These are phyloP conservation scores for Ranitomeya variabilis DNA, from an alignment of 2,113 vertebrate species.

Conservation along the genomic window DNA sequence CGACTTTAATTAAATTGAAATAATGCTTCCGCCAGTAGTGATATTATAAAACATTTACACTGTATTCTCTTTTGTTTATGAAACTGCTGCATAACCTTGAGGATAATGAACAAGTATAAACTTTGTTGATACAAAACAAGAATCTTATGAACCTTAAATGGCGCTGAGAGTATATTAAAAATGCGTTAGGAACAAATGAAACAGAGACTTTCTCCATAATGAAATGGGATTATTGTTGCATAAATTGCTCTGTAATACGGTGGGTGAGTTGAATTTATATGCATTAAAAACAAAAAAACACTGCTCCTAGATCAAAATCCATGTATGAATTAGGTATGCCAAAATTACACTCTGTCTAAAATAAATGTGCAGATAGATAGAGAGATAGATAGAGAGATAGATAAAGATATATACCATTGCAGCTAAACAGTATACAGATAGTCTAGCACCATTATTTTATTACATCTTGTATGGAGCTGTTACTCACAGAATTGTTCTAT, in stretches of 20 bases:
- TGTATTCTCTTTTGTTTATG: not conserved
- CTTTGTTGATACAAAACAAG: not conserved
- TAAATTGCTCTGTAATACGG: not conserved
- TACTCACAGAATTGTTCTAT: no score
- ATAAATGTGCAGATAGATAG: no score
- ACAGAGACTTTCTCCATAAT: not conserved
- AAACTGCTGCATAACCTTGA: constrained; percentile 18
- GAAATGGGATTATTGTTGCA: not conserved
- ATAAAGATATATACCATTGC: not conserved
- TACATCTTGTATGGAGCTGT: no score
- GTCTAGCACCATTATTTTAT: no score
- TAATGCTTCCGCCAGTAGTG: not conserved
- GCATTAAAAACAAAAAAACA: not conserved
- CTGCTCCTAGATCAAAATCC: not conserved
- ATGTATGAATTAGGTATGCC: not conserved
- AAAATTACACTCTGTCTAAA: not conserved
- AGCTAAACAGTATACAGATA: no score
- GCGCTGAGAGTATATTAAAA: not conserved
- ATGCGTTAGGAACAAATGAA: not conserved
- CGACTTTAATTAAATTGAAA: constrained; percentile 14
- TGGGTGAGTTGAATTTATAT: not conserved
- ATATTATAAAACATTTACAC: constrained; percentile 32
- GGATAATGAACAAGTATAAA: constrained; percentile 1
- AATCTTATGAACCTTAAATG: constrained; percentile 4
- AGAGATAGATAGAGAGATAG: not conserved